Evolutionary conservation across 2,113 vertebrate genomes (phyloP).

Genomic region (Spea multiplicata): DNA sequence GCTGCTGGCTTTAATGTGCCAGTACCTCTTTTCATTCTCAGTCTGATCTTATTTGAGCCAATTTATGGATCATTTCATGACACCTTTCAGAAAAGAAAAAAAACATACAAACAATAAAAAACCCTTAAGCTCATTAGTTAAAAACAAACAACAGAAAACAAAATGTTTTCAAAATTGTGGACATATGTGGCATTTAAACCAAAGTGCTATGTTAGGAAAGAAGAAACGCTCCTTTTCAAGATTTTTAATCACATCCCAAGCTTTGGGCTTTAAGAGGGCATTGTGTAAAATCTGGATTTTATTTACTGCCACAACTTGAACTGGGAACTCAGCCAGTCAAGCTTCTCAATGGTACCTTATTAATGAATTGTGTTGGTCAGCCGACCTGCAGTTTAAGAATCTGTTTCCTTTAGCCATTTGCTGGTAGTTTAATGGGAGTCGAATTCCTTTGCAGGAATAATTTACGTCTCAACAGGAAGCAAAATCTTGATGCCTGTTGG

Average conservation of each 20-base stretch:
- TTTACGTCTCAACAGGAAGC: slow-evolving; percentile 45
- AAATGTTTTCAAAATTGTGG: too few species aligned
- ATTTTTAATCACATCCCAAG: slow-evolving; percentile 17
- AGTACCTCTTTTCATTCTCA: too few species aligned
- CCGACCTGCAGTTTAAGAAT: slow-evolving; percentile 37
- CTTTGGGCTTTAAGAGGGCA: not conserved
- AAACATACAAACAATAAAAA: too few species aligned
- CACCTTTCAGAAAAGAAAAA: too few species aligned
- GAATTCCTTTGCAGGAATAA: slow-evolving; percentile 47
- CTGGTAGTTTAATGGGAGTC: slow-evolving; percentile 31
- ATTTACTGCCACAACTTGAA: not conserved
- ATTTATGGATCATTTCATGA: too few species aligned
- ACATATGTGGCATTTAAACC: too few species aligned
- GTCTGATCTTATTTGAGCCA: too few species aligned
- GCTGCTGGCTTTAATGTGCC: too few species aligned
- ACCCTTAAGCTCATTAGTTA: too few species aligned
- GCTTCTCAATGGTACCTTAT: slow-evolving; percentile 6
- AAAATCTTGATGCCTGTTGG: slow-evolving; percentile 41
- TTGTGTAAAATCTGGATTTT: not conserved
- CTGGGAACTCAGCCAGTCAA: slow-evolving; percentile 8
- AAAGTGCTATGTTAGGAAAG: too few species aligned
- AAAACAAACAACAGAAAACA: too few species aligned
- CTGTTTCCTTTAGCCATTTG: slow-evolving; percentile 43
- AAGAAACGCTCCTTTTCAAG: not conserved
- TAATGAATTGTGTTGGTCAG: slow-evolving; percentile 36